Evolutionary conservation across 1,140 invertebrate species (phyloP).

Genomic region (Cyphomyrmex costatus): DNA sequence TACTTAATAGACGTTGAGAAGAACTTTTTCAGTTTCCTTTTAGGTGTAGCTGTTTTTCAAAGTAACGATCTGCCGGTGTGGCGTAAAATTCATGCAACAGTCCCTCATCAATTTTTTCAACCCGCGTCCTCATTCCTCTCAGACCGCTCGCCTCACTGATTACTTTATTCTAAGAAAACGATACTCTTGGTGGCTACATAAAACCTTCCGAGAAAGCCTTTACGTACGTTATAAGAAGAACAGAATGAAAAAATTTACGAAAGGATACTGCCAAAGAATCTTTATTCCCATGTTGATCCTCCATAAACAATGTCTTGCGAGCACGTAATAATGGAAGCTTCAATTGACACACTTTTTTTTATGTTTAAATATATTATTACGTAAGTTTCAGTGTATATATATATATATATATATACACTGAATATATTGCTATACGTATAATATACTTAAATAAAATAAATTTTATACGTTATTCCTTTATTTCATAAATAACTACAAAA

Average conservation of each 20-base stretch:
- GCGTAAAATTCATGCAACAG: conserved; percentile 53
- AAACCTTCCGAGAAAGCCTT: conserved; percentile 47
- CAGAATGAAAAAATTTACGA: conserved; percentile 43
- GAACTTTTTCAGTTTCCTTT: not conserved
- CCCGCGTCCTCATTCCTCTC: not conserved
- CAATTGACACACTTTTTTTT: not conserved
- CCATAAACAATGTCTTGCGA: conserved; percentile 27
- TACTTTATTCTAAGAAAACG: conserved; percentile 60
- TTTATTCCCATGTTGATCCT: conserved; percentile 48
- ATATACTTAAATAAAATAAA: not conserved
- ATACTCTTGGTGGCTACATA: conserved; percentile 49
- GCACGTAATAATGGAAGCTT: not conserved
- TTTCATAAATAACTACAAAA: too few species aligned
- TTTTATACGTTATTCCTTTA: not conserved
- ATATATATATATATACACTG: too few species aligned
- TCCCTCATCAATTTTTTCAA: conserved; percentile 56
- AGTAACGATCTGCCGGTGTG: conserved; percentile 48
- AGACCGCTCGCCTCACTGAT: conserved; percentile 49
- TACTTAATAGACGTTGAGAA: conserved; percentile 43
- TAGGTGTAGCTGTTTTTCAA: conserved; percentile 35
- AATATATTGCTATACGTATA: not conserved
- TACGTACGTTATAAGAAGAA: conserved; percentile 10
- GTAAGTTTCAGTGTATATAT: not conserved
- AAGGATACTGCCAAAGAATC: conserved; percentile 2
- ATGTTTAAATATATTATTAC: not conserved